A percentile compares a stretch with the other conserved stretches of the same genome.
Conservation (phyloP, 2,113 vertebrate species). For the Cololabis saira region DNA sequence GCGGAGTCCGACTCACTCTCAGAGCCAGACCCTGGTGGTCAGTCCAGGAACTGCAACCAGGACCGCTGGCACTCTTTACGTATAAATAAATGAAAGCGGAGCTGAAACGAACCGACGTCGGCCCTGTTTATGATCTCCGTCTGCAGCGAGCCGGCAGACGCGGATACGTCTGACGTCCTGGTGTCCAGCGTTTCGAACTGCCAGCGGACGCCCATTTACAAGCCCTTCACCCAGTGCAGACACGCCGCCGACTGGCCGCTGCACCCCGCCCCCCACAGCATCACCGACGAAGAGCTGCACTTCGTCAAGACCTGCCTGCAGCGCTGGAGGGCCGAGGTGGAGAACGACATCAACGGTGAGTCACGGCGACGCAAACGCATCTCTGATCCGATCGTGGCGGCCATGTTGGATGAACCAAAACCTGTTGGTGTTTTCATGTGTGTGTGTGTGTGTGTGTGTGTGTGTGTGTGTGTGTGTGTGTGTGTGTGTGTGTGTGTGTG, state of each 20-base stretch:
- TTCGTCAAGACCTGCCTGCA: constrained; percentile 89
- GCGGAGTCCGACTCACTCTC: too few species aligned
- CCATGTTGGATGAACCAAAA: too few species aligned
- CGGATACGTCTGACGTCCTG: constrained; percentile 52
- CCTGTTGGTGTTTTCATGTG: not conserved
- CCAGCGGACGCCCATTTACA: constrained; percentile 64
- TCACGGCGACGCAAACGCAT: not conserved
- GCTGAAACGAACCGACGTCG: not conserved
- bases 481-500: constrained; percentile 3
- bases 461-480: constrained; percentile 2
- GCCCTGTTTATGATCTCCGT: not conserved
- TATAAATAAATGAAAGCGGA: not conserved
- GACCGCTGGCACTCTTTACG: too few species aligned
- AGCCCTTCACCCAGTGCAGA: constrained; percentile 73
- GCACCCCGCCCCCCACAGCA: constrained; percentile 81
- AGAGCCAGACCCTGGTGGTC: too few species aligned
- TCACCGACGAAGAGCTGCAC: constrained; percentile 86
- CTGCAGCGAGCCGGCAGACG: constrained; percentile 64
- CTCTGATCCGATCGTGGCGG: too few species aligned
- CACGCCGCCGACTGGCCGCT: constrained; percentile 64
- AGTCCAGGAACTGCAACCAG: too few species aligned
- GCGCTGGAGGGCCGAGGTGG: constrained; percentile 91
- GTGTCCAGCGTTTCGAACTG: constrained; percentile 48
- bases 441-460: constrained; percentile 1
- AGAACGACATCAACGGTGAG: constrained; percentile 90